Percentiles rank a stretch among this genome's conserved stretches.
Evolutionary conservation across 37 sponge, comb jelly and placozoan species (phyloP).

Genomic region (Tethya wilhelma): DNA sequence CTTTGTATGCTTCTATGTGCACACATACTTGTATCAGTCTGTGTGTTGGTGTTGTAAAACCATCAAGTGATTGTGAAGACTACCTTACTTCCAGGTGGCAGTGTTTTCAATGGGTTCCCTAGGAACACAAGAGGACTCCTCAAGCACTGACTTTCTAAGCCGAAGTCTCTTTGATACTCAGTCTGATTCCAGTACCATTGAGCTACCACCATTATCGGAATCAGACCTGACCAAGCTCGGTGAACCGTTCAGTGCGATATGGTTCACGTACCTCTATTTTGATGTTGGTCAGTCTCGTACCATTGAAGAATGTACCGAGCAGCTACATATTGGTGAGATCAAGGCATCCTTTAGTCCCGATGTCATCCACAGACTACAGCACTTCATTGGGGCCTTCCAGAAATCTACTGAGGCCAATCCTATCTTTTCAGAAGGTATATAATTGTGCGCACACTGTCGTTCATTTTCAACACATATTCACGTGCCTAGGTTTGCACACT

Average conservation of each 20-base stretch:
- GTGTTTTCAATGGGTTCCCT: no score
- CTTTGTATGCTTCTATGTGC: no score
- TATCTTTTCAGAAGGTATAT: slow-evolving; percentile 47
- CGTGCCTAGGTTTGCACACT: no score
- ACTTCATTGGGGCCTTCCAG: slow-evolving; percentile 11
- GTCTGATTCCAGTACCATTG: background rate
- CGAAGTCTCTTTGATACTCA: no score
- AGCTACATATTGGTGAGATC: slow-evolving; percentile 33
- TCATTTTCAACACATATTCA: no score
- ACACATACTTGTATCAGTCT: no score
- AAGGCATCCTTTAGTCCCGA: slow-evolving; percentile 51
- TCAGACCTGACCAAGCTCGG: background rate
- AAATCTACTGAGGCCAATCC: slow-evolving; percentile 54
- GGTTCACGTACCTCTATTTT: slow-evolving; percentile 73
- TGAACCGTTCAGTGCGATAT: slow-evolving; percentile 48
- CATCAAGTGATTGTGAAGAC: no score
- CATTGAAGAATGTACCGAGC: slow-evolving; percentile 55
- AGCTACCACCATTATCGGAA: background rate
- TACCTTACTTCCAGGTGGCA: no score
- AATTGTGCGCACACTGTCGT: no score
- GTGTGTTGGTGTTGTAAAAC: no score
- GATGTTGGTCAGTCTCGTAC: slow-evolving; percentile 31
- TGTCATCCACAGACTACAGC: slow-evolving; percentile 54
- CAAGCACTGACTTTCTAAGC: no score
- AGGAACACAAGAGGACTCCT: no score